These are phyloP conservation scores for Diarsia brunnea DNA, from an alignment of 2,888 invertebrate genomes.

Conservation along the genomic window DNA sequence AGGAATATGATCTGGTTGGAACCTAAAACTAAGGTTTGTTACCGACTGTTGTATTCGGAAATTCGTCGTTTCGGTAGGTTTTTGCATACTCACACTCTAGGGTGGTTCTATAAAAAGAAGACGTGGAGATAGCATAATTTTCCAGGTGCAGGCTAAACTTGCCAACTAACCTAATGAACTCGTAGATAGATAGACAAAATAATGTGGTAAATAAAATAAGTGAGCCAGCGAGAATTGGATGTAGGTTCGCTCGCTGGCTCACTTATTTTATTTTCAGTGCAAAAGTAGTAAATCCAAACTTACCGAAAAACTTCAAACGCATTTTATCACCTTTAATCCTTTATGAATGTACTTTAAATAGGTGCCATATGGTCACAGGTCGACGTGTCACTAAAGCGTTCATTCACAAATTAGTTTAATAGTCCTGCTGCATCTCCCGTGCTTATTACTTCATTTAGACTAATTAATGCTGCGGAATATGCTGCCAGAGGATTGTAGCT, in stretches of 20 bases:
- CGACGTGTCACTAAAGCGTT: slow-evolving; percentile 50
- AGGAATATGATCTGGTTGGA: slow-evolving; percentile 38
- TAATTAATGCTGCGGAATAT: slow-evolving; percentile 62
- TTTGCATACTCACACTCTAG: neutral
- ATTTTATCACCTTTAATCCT: slow-evolving; percentile 40
- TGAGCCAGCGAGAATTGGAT: neutral
- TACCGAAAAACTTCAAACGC: slow-evolving; percentile 36
- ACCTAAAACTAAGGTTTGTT: slow-evolving; percentile 40
- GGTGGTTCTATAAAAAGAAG: neutral
- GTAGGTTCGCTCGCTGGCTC: too few species aligned
- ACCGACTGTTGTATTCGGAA: neutral
- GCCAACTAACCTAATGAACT: too few species aligned
- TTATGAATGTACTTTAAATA: slow-evolving; percentile 32
- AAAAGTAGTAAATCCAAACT: slow-evolving; percentile 22
- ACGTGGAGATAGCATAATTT: neutral
- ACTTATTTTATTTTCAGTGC: too few species aligned
- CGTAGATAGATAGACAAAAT: neutral
- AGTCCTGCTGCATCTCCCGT: slow-evolving; percentile 55
- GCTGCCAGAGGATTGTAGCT: slow-evolving; percentile 57
- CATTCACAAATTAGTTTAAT: slow-evolving; percentile 61
- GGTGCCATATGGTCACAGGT: slow-evolving; percentile 53
- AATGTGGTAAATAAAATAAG: neutral
- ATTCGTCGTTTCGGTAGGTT: neutral
- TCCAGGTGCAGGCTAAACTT: neutral
- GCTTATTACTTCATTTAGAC: slow-evolving; percentile 61